Conservation (phyloP, 2,888 invertebrate species). For the Nomada hirtipes region DNA sequence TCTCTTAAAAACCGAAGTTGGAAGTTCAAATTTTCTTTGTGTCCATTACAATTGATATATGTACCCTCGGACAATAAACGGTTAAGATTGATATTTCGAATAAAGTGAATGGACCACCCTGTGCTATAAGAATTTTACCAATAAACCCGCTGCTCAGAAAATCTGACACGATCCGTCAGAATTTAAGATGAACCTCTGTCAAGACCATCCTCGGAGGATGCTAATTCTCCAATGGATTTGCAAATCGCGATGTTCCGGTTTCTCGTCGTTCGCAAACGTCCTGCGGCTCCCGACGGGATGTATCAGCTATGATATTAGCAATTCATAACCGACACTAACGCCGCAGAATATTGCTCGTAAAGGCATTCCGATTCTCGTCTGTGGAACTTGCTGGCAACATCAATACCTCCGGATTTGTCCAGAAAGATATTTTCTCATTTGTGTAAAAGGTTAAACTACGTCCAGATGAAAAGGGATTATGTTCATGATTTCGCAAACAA, state of each 20-base stretch:
- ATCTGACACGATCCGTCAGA: conserved; percentile 4
- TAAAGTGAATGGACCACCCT: no score
- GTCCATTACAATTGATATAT: no score
- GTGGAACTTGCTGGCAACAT: neutral
- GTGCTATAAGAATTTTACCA: neutral
- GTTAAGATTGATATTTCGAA: no score
- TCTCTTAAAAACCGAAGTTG: no score
- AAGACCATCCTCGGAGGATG: conserved; percentile 17
- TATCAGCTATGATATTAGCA: conserved; percentile 54
- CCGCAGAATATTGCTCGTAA: neutral
- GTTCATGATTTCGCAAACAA: no score
- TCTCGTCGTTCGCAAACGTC: conserved; percentile 45
- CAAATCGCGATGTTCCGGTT: conserved; percentile 40
- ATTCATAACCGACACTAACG: conserved; percentile 59
- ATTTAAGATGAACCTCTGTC: conserved; percentile 24
- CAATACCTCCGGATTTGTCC: no score
- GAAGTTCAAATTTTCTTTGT: no score
- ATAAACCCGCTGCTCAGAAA: neutral
- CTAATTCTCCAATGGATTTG: conserved; percentile 54
- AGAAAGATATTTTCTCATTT: no score
- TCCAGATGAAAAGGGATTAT: no score
- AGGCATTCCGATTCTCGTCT: neutral
- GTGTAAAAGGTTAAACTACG: no score
- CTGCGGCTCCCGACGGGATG: conserved; percentile 28
- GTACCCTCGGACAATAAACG: no score